Conservation (phyloP, 2,888 invertebrate genomes). For the Oscheius myriophilus region DNA sequence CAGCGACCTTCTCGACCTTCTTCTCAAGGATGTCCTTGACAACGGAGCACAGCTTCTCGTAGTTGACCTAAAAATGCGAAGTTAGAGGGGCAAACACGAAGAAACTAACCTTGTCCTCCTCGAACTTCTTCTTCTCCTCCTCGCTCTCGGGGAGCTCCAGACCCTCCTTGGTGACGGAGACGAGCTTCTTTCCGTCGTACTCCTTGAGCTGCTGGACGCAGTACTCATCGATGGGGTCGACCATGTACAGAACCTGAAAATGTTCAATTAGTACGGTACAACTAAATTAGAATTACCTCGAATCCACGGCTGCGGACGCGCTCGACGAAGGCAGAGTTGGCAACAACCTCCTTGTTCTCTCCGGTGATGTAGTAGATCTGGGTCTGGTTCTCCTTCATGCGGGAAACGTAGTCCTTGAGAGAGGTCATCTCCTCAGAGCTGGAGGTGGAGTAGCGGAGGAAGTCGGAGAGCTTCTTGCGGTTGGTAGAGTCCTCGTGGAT, state of each 20-base stretch:
- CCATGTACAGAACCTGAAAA: slow-evolving; percentile 84
- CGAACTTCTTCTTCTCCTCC: slow-evolving; percentile 94
- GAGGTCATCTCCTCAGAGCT: slow-evolving; percentile 88
- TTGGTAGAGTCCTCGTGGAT: slow-evolving; percentile 97
- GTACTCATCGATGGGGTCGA: slow-evolving; percentile 98
- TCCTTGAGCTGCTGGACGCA: slow-evolving; percentile 98
- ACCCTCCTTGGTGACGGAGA: slow-evolving; percentile 97
- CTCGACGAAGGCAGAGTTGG: slow-evolving; percentile 96
- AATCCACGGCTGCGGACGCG: slow-evolving; percentile 96
- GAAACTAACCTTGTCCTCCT: slow-evolving; percentile 81
- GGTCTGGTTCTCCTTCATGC: slow-evolving; percentile 96
- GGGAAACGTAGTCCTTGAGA: slow-evolving; percentile 91
- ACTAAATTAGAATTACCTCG: no score
- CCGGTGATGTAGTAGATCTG: slow-evolving; percentile 97
- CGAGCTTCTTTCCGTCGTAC: slow-evolving; percentile 92
- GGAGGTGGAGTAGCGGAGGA: slow-evolving; percentile 91
- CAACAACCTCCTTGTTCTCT: slow-evolving; percentile 78
- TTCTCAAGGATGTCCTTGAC: slow-evolving; percentile 95
- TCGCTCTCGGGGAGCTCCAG: slow-evolving; percentile 96
- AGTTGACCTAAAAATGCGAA: slow-evolving; percentile 75
- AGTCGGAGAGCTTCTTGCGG: slow-evolving; percentile 86
- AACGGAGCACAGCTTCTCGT: slow-evolving; percentile 82
- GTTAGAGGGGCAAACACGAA: no score
- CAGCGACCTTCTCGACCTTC: slow-evolving; percentile 93
- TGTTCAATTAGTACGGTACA: no score